Percentiles rank a stretch among this genome's conserved stretches.
Conservation (phyloP, 1,140 invertebrate genomes). For the Coptotermes formosanus region DNA sequence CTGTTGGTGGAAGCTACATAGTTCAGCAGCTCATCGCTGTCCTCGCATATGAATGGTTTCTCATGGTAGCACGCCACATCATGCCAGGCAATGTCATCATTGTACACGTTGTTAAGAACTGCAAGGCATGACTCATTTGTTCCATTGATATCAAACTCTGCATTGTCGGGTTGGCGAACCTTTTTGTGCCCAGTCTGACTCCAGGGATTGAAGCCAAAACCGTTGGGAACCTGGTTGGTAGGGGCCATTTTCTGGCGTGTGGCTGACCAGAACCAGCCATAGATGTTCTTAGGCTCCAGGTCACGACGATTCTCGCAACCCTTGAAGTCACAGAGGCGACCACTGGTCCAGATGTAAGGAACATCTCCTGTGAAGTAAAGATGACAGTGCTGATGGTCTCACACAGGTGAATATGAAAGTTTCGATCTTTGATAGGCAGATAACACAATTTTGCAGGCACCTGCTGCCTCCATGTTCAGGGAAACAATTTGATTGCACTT, state of each 20-base stretch:
- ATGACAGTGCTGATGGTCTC: slow-evolving; percentile 28
- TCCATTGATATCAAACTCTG: slow-evolving; percentile 87
- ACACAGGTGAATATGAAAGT: not conserved
- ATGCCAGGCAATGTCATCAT: slow-evolving; percentile 88
- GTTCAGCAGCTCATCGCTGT: slow-evolving; percentile 79
- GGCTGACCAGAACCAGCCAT: slow-evolving; percentile 92
- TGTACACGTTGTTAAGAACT: slow-evolving; percentile 84
- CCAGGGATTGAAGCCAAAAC: slow-evolving; percentile 82
- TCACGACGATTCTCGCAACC: slow-evolving; percentile 83
- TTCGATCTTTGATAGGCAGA: no score
- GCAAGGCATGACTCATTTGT: slow-evolving; percentile 83
- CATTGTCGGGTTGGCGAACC: slow-evolving; percentile 82
- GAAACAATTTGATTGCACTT: no score
- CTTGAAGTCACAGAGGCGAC: slow-evolving; percentile 88
- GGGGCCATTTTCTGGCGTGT: slow-evolving; percentile 84
- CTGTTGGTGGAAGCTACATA: slow-evolving; percentile 80
- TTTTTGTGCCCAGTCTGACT: slow-evolving; percentile 87
- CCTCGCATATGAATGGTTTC: slow-evolving; percentile 86
- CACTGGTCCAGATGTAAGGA: slow-evolving; percentile 91
- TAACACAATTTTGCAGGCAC: no score
- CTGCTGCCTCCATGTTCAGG: no score
- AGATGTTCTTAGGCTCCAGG: slow-evolving; percentile 78
- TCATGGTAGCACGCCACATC: slow-evolving; percentile 91
- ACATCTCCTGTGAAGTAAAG: slow-evolving; percentile 64
- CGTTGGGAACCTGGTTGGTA: slow-evolving; percentile 67